A percentile compares a stretch with the other conserved stretches of the same genome.
Conservation (phyloP, 2,797 vertebrate genomes). For the Ptychadena robeensis region DNA sequence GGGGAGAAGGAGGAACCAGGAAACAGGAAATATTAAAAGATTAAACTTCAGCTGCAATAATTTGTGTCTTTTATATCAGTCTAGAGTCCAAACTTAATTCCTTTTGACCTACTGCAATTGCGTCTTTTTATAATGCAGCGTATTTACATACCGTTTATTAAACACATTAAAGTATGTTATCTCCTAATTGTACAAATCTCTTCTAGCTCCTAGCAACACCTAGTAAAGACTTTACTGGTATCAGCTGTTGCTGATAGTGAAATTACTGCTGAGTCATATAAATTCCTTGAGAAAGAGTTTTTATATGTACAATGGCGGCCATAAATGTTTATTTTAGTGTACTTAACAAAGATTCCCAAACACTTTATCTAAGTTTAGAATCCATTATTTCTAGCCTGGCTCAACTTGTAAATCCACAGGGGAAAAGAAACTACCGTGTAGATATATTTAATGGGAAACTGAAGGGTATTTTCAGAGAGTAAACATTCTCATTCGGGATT, state of each 20-base stretch:
- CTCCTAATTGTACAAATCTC: conserved; percentile 20
- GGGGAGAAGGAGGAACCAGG: no score
- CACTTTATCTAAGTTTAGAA: conserved; percentile 27
- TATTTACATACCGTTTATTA: not conserved
- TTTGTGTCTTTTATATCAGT: no score
- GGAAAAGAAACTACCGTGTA: not conserved
- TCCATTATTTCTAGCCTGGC: not conserved
- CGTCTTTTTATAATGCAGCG: not conserved
- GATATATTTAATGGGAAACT: not conserved
- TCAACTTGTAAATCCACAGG: not conserved
- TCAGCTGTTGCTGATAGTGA: conserved; percentile 24
- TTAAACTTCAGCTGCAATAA: no score
- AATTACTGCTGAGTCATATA: conserved; percentile 6
- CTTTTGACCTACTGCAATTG: not conserved
- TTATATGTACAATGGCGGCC: conserved; percentile 17
- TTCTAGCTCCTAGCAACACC: conserved; percentile 10
- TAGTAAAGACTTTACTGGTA: conserved; percentile 12
- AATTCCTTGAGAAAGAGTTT: conserved; percentile 25
- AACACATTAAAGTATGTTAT: not conserved
- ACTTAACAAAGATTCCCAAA: conserved; percentile 27
- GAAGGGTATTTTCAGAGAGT: no score
- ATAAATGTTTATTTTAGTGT: conserved; percentile 45
- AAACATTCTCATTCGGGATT: not conserved
- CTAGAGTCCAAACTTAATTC: no score
- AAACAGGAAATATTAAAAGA: no score